Conservation (phyloP, 2,113 vertebrate species). For the Isurus oxyrinchus region DNA sequence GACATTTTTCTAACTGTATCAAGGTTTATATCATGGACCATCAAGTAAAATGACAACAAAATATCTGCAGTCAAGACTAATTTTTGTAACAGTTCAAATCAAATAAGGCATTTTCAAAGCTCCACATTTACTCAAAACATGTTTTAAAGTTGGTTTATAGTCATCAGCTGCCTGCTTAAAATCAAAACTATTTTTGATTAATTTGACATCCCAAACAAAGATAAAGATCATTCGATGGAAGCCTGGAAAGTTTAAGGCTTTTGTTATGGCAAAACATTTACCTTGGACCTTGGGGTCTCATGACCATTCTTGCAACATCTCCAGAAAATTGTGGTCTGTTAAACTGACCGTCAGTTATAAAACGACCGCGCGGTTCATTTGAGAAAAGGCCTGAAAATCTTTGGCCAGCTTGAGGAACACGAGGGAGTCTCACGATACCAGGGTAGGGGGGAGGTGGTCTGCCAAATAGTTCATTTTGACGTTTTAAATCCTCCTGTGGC, state of each 20-base stretch:
- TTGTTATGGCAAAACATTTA: slow-evolving; percentile 43
- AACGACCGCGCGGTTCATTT: slow-evolving; percentile 68
- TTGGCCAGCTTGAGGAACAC: slow-evolving; percentile 54
- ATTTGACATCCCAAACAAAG: slow-evolving; percentile 43
- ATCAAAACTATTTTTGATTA: slow-evolving; percentile 47
- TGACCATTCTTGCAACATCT: slow-evolving; percentile 60
- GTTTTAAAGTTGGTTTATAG: slow-evolving; percentile 23
- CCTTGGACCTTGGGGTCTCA: slow-evolving; percentile 71
- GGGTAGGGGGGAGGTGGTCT: slow-evolving; percentile 91
- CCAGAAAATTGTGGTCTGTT: slow-evolving; percentile 64
- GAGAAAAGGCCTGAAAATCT: slow-evolving; percentile 60
- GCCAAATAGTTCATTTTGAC: slow-evolving; percentile 59
- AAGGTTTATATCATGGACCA: neutral
- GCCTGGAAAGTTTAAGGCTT: neutral
- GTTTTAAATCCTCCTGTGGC: slow-evolving; percentile 66
- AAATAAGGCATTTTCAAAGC: neutral
- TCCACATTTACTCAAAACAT: neutral
- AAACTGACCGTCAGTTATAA: slow-evolving; percentile 60
- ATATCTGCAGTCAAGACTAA: neutral
- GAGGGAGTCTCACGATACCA: slow-evolving; percentile 63
- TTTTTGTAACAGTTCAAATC: neutral
- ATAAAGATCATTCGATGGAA: slow-evolving; percentile 41
- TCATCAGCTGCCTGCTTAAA: slow-evolving; percentile 42
- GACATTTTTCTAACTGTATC: neutral
- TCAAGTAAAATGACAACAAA: neutral